These are phyloP conservation scores for Pheosia gnoma DNA, from an alignment of 2,888 invertebrate species.

Conservation along the genomic window DNA sequence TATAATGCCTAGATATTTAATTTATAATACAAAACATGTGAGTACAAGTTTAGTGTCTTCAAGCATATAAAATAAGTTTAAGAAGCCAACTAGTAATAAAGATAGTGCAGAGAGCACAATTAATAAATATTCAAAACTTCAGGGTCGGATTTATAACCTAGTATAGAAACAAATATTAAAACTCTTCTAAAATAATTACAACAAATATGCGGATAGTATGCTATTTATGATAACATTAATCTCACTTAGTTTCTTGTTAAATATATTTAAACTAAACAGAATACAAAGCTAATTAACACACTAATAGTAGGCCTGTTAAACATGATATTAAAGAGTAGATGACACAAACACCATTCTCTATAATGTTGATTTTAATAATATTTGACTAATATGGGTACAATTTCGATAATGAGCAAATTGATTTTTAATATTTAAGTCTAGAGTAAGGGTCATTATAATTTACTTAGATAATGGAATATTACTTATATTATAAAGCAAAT, in stretches of 20 bases:
- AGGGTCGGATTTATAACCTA: constrained; percentile 62
- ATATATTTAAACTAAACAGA: constrained; percentile 67
- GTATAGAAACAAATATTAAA: constrained; percentile 77
- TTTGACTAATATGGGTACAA: constrained; percentile 75
- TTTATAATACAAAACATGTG: constrained; percentile 23
- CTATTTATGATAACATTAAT: constrained; percentile 76
- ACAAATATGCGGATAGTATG: constrained; percentile 74
- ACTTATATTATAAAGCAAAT: constrained; percentile 74
- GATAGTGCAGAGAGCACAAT: constrained; percentile 51
- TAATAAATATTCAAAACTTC: constrained; percentile 57
- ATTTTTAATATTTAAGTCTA: constrained; percentile 73
- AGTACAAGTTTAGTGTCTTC: constrained; percentile 23
- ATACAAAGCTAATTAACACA: constrained; percentile 59
- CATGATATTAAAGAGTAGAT: constrained; percentile 30
- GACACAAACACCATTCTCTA: constrained; percentile 26
- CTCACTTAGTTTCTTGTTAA: constrained; percentile 78
- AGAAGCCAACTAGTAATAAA: constrained; percentile 42
- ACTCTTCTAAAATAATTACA: constrained; percentile 82
- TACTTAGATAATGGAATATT: constrained; percentile 81
- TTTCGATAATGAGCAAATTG: constrained; percentile 81
- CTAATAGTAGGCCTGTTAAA: constrained; percentile 53
- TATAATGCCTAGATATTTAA: constrained; percentile 19
- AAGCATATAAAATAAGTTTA: constrained; percentile 20
- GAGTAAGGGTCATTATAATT: constrained; percentile 69
- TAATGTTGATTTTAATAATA: constrained; percentile 50